A percentile compares a stretch with the other conserved stretches of the same genome.
These are phyloP conservation scores for Ormyrus thymus DNA, from an alignment of 2,888 invertebrate genomes.

Conservation along the genomic window DNA sequence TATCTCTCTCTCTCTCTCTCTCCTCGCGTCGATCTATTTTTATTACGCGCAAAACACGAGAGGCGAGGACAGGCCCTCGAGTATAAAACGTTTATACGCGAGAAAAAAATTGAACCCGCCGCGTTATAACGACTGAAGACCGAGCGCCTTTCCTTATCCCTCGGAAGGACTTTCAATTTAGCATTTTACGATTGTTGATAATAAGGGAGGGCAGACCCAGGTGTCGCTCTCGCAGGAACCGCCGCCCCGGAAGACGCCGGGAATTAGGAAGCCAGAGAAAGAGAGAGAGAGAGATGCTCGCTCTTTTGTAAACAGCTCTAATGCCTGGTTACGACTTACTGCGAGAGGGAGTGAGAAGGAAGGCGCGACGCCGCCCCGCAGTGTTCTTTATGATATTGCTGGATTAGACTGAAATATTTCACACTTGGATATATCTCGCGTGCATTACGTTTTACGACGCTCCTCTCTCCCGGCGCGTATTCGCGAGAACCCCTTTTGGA, in stretches of 20 bases:
- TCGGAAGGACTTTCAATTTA: constrained; percentile 71
- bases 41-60: constrained; percentile 47
- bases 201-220: constrained; percentile 72
- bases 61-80: constrained; percentile 38
- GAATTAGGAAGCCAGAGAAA: constrained; percentile 1
- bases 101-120: constrained; percentile 37
- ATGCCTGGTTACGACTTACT: constrained; percentile 73
- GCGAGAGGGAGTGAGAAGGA: constrained; percentile 52
- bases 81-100: constrained; percentile 59
- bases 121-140: constrained; percentile 28
- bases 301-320: constrained; percentile 74
- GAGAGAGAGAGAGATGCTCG: constrained; percentile 58
- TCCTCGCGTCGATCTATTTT: constrained; percentile 56
- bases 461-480: constrained; percentile 50
- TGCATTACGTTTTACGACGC: constrained; percentile 72
- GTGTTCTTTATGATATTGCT: constrained; percentile 75
- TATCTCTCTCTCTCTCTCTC: constrained; percentile 8
- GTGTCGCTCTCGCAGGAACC: constrained; percentile 66
- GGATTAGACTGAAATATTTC: constrained; percentile 75
- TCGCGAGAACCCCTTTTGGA: constrained; percentile 52
- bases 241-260: constrained; percentile 52
- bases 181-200: constrained; percentile 75
- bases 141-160: constrained; percentile 1
- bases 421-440: constrained; percentile 73
- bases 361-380: constrained; percentile 28